Evolutionary conservation across 2,113 vertebrate species (phyloP).

Genomic region (Sceloporus tristichus): DNA sequence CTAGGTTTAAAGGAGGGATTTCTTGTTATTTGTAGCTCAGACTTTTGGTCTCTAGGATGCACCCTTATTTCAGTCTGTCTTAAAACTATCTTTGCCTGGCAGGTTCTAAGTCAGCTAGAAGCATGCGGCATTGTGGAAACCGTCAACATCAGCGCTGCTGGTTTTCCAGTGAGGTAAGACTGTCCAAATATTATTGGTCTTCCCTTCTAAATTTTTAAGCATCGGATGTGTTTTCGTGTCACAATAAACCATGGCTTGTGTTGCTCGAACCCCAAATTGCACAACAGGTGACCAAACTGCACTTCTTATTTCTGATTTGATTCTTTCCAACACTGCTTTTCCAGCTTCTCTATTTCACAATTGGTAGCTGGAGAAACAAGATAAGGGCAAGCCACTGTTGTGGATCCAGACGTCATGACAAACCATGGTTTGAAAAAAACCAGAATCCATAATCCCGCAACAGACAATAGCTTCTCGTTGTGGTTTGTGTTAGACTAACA

Average conservation of each 20-base stretch:
- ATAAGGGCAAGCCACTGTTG: neutral
- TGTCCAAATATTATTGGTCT: neutral
- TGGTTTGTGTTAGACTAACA: too few relatives aligned
- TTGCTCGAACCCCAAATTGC: too few relatives aligned
- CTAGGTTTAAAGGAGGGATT: neutral
- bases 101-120: slow-evolving; percentile 94
- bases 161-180: slow-evolving; percentile 93
- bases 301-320: too few relatives aligned
- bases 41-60: too few relatives aligned
- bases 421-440: neutral
- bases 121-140: slow-evolving; percentile 97
- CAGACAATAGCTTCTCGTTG: neutral
- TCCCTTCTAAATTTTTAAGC: too few relatives aligned
- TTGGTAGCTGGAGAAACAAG: too few relatives aligned
- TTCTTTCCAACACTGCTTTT: neutral
- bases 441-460: neutral
- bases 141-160: slow-evolving; percentile 94
- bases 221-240: too few relatives aligned
- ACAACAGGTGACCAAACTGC: too few relatives aligned
- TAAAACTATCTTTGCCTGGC: slow-evolving; percentile 33
- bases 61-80: neutral
- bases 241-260: too few relatives aligned
- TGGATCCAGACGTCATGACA: neutral
- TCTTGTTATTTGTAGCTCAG: neutral
- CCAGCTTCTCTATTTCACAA: neutral